These are phyloP conservation scores for Chalcis sispes DNA, from an alignment of 2,888 invertebrate species.

Conservation along the genomic window DNA sequence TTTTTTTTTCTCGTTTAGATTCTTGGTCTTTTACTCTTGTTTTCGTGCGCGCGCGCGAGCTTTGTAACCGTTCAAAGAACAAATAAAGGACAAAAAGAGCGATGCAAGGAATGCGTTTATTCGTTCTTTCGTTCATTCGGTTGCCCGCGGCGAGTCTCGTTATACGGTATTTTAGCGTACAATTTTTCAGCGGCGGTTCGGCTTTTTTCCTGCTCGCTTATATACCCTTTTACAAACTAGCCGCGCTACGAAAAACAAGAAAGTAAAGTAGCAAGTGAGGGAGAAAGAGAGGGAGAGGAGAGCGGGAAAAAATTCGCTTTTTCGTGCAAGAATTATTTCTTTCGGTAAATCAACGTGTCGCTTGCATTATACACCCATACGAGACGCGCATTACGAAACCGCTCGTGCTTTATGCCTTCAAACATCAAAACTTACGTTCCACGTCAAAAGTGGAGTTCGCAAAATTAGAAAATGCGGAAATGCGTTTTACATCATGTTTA, in stretches of 20 bases:
- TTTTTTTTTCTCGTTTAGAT: background rate
- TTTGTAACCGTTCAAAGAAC: slow-evolving; percentile 16
- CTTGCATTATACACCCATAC: slow-evolving; percentile 13
- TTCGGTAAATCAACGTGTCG: slow-evolving; percentile 51
- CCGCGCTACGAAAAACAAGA: background rate
- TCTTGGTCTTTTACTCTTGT: background rate
- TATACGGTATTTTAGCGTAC: slow-evolving; percentile 36
- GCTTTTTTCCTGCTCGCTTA: slow-evolving; percentile 3
- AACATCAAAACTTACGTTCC: slow-evolving; percentile 26
- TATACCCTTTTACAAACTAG: slow-evolving; percentile 4
- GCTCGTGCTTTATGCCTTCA: slow-evolving; percentile 6
- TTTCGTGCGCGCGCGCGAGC: background rate
- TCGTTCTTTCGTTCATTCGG: background rate
- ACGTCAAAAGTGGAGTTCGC: too few species aligned
- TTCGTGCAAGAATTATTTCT: slow-evolving; percentile 42
- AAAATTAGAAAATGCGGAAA: too few species aligned
- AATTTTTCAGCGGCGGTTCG: slow-evolving; percentile 41
- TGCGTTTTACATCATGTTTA: too few species aligned
- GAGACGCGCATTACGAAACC: background rate
- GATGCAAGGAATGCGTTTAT: background rate
- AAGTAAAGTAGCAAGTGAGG: too few species aligned
- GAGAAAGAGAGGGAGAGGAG: too few species aligned
- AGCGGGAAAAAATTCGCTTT: slow-evolving; percentile 37
- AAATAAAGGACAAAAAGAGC: slow-evolving; percentile 40
- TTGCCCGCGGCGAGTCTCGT: slow-evolving; percentile 2